These are phyloP conservation scores for Tragelaphus oryx DNA, from an alignment of 2,797 vertebrate species.

Conservation along the genomic window DNA sequence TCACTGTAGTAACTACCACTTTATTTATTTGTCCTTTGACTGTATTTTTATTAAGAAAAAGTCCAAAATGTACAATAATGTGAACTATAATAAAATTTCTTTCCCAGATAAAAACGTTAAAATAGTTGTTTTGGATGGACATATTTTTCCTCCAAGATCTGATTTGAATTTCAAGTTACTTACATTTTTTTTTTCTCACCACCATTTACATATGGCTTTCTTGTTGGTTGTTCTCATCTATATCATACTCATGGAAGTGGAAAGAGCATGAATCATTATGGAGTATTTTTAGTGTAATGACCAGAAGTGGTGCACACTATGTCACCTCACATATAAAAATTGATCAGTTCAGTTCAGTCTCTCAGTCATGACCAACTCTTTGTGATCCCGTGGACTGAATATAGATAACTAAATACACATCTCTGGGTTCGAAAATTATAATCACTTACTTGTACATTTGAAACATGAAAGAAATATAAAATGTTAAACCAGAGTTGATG, in stretches of 20 bases:
- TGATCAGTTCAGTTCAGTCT: not conserved
- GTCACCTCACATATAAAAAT: not conserved
- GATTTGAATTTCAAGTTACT: not conserved
- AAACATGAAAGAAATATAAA: not conserved
- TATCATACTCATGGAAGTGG: not conserved
- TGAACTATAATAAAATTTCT: not conserved
- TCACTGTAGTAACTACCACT: not conserved
- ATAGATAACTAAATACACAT: not conserved
- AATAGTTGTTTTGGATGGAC: not conserved
- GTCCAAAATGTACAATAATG: not conserved
- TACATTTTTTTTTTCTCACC: not conserved
- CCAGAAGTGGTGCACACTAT: not conserved
- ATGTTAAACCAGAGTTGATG: not conserved
- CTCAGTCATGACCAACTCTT: not conserved
- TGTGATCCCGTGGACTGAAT: not conserved
- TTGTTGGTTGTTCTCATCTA: not conserved
- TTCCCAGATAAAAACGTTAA: not conserved
- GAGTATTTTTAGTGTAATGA: not conserved
- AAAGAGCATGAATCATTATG: not conserved
- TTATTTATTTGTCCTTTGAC: not conserved
- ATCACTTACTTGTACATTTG: not conserved
- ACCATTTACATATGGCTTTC: not conserved
- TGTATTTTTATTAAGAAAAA: not conserved
- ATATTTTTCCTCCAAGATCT: not conserved
- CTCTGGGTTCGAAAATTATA: not conserved